Base-by-base conservation (phyloP, 2,888 invertebrate species). In the Rugalucina vietnamica region DNA sequence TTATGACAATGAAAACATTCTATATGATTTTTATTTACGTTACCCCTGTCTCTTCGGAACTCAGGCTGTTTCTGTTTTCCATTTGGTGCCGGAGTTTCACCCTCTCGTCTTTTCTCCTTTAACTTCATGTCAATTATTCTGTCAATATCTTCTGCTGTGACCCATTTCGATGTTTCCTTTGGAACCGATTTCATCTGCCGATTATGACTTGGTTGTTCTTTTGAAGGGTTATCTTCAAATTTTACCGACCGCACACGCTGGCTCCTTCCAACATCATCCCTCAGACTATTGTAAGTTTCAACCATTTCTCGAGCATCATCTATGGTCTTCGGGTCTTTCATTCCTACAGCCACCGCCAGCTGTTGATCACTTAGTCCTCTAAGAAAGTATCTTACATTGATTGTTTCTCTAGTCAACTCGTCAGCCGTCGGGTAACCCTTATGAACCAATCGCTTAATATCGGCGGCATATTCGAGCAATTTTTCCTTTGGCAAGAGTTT, bases 361-460 rank as follows among this genome's bases (percentile, higher is more conserved):
- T 86, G 77, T 14, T 69, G 71, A 54, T 88, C 87, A n/a, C 32
- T 39, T 0, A 85, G 57, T 1, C 85, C 82, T 37, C 85, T 85
- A 0, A 87, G 12, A 37, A 87, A 87, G 39, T 87, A 71, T 0
- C 85, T 60, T 8, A 87, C 29, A 49, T 70, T 76, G 2, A 87
- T 85, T 27, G 80, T 80, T 34, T 85, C 85, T 10, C 77, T 65
- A 0, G 87, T 87, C 4, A 8, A 10, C 5, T 49, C 43, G 43
- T 87, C 77, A 18, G 84, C 84, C 24, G 84, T 80, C 12, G 80
- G 84, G 24, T 77, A 81, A 27, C 84, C 71, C 36, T 78, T 81
- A 24, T 74, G 37, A 18, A 84, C 84, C 8, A 84, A 69, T n/a
- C 32, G 24, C 60, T 50, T 77, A 36, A 84, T 84, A 43, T 87